These are phyloP conservation scores for Botrylloides violaceus DNA, from an alignment of 23 tunicate species.

Conservation along the genomic window DNA sequence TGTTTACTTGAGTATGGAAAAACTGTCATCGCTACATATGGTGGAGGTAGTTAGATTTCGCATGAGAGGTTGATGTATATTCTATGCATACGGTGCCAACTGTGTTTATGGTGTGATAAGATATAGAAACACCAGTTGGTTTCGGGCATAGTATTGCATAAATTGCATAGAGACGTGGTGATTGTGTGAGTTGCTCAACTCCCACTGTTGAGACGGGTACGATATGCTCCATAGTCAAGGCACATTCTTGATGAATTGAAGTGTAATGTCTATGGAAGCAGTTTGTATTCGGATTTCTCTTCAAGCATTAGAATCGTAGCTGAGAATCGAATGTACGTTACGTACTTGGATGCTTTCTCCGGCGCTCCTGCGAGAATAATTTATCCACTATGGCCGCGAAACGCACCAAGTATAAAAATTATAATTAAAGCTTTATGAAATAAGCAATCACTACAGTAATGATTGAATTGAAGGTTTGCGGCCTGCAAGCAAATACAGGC, in stretches of 20 bases:
- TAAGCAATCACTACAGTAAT: too few relatives aligned
- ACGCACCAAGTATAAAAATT: too few relatives aligned
- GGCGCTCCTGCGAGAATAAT: too few relatives aligned
- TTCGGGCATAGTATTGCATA: neutral
- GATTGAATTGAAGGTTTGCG: too few relatives aligned
- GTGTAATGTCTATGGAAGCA: conserved; percentile 30
- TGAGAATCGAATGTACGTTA: too few relatives aligned
- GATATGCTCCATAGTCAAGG: conserved; percentile 22
- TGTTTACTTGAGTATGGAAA: neutral
- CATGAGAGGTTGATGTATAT: neutral
- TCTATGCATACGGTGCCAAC: neutral
- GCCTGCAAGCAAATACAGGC: too few relatives aligned
- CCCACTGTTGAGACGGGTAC: neutral
- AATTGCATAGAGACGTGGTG: neutral
- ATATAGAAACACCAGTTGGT: neutral
- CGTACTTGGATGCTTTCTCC: too few relatives aligned
- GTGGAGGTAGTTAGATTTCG: neutral
- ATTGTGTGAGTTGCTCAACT: neutral
- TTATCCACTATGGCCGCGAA: too few relatives aligned
- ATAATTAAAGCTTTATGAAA: too few relatives aligned
- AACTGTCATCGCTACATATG: neutral
- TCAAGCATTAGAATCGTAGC: too few relatives aligned
- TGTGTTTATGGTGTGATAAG: neutral
- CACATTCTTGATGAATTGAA: conserved; percentile 10
- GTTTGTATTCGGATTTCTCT: conserved; percentile 6